phyloP scores from a whole-genome alignment of 2,888 invertebrate genomes.

The Mesopsocus fuscifrons region DNA sequence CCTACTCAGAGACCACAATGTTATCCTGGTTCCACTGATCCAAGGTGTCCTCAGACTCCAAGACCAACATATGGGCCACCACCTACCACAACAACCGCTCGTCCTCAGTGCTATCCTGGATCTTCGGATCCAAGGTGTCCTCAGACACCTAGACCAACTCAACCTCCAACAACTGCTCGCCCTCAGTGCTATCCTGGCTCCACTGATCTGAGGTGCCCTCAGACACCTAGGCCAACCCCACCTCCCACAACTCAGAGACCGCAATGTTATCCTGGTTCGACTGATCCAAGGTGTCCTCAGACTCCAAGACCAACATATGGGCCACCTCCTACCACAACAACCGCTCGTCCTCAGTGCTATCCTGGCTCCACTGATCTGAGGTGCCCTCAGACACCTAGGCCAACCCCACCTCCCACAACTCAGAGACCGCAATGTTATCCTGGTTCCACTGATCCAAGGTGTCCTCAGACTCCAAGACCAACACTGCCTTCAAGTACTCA shows the following conservation, averaged over 20 bases:
- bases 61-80: slow-evolving; percentile 18
- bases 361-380: slow-evolving; percentile 17
- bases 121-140: slow-evolving; percentile 26
- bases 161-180: slow-evolving; percentile 16
- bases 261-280: slow-evolving; percentile 20
- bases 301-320: slow-evolving; percentile 12
- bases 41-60: slow-evolving; percentile 17
- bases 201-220: slow-evolving; percentile 11
- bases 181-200: slow-evolving; percentile 22
- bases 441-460: slow-evolving; percentile 18
- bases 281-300: slow-evolving; percentile 20
- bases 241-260: slow-evolving; percentile 14
- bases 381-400: slow-evolving; percentile 17
- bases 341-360: slow-evolving; percentile 19
- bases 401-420: slow-evolving; percentile 17
- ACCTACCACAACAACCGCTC: slow-evolving; percentile 18
- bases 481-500: slow-evolving; percentile 12
- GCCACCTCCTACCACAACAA: background rate
- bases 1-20: slow-evolving; percentile 14
- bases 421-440: slow-evolving; percentile 17
- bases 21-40: slow-evolving; percentile 16
- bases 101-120: slow-evolving; percentile 26
- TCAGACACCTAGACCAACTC: slow-evolving; percentile 15
- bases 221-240: slow-evolving; percentile 15
- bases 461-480: slow-evolving; percentile 15